A percentile compares a stretch with the other conserved stretches of the same genome.
phyloP scores from a whole-genome alignment of 2,113 vertebrate species.

The Neofelis nebulosa region DNA sequence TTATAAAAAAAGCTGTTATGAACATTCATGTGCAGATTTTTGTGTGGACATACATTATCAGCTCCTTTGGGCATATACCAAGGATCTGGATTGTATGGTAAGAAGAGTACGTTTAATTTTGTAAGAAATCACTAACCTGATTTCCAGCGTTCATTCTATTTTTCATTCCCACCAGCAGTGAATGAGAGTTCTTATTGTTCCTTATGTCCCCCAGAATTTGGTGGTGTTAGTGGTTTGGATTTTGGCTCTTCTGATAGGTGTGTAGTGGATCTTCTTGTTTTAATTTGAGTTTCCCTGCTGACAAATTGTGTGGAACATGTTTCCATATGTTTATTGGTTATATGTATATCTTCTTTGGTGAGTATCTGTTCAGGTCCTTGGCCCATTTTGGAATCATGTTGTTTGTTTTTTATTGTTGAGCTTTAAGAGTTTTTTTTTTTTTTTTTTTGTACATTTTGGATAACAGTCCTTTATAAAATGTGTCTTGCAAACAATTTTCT shows the following conservation, averaged over 20 bases:
- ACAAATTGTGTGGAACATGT: not conserved
- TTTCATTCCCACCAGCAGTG: not conserved
- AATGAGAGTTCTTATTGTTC: not conserved
- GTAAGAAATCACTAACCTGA: not conserved
- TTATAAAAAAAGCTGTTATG: not conserved
- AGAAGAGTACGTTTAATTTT: not conserved
- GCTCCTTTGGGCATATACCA: not conserved
- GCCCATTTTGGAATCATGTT: not conserved
- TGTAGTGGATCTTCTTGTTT: not conserved
- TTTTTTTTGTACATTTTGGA: not conserved
- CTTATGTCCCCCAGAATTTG: not conserved
- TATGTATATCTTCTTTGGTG: not conserved
- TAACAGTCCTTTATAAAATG: not conserved
- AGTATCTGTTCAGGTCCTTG: not conserved
- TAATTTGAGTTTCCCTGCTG: not conserved
- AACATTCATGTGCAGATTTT: not conserved
- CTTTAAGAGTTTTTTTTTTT: not conserved
- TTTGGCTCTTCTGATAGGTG: not conserved
- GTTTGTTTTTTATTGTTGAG: not conserved
- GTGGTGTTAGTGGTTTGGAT: not conserved
- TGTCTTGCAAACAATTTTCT: not conserved
- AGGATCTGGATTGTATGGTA: not conserved
- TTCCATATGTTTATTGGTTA: not conserved
- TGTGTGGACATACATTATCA: not conserved
- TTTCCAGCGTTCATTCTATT: not conserved